Conservation (phyloP, 2,113 vertebrate species). For the Leucosticte australis region DNA sequence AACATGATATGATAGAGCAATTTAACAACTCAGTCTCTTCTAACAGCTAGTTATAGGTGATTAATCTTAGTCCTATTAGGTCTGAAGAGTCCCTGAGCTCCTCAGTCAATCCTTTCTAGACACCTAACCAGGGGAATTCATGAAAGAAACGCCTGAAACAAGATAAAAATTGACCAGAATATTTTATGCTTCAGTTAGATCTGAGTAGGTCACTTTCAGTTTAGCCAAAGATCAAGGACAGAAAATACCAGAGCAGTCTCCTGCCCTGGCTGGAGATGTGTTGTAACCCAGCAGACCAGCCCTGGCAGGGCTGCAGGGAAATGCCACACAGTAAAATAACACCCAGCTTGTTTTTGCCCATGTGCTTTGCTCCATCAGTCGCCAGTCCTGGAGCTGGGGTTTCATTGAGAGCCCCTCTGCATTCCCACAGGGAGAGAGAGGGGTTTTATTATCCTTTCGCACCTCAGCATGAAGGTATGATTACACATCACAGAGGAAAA, state of each 20-base stretch:
- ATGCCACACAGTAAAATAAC: background rate
- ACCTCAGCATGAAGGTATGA: background rate
- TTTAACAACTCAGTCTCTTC: slow-evolving; percentile 25
- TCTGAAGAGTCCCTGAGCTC: background rate
- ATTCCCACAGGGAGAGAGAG: background rate
- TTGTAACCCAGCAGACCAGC: background rate
- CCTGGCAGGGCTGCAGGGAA: background rate
- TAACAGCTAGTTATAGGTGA: slow-evolving; percentile 5
- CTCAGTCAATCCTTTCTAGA: background rate
- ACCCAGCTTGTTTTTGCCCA: background rate
- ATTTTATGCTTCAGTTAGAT: background rate
- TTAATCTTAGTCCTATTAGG: background rate
- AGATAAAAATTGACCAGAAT: background rate
- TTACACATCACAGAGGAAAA: background rate
- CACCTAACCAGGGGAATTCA: background rate
- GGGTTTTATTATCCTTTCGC: background rate
- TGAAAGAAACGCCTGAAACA: background rate
- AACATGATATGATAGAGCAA: background rate
- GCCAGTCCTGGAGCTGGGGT: background rate
- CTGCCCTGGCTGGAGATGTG: background rate
- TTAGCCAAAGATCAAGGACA: background rate
- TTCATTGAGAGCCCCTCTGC: background rate
- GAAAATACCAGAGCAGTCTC: background rate
- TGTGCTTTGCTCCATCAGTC: background rate
- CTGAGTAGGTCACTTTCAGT: background rate